Conservation (phyloP, 1,140 invertebrate genomes). For the Diachasmimorpha longicaudata region DNA sequence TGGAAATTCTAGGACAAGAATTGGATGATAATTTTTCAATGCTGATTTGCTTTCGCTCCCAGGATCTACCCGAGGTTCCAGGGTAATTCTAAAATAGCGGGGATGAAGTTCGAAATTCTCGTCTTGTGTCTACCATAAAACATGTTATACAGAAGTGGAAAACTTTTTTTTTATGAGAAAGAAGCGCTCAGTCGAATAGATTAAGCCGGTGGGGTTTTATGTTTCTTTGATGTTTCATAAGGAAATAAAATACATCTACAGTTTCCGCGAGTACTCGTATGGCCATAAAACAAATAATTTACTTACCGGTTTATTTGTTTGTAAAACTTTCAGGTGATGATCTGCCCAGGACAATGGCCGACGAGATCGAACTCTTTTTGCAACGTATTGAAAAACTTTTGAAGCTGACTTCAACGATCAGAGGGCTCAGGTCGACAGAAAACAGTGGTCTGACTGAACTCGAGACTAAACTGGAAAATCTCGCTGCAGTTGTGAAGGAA, state of each 20-base stretch:
- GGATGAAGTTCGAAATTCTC: background rate
- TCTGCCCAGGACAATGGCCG: conserved; percentile 55
- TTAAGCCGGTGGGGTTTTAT: no score
- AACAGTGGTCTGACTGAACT: conserved; percentile 49
- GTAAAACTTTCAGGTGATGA: conserved; percentile 35
- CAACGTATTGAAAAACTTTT: conserved; percentile 54
- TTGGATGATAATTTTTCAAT: background rate
- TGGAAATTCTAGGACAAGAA: no score
- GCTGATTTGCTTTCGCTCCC: background rate
- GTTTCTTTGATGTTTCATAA: no score
- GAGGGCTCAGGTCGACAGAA: conserved; percentile 23
- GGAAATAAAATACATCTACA: no score
- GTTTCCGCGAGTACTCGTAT: no score
- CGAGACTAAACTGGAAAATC: conserved; percentile 47
- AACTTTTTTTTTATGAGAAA: background rate
- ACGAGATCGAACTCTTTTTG: conserved; percentile 65
- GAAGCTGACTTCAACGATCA: conserved; percentile 41
- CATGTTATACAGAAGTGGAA: background rate
- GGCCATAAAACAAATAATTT: no score
- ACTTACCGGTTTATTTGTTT: conserved; percentile 12
- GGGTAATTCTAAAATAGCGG: no score
- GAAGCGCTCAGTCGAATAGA: background rate
- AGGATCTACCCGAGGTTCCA: background rate
- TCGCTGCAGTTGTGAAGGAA: conserved; percentile 54
- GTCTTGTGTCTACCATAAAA: background rate